These are phyloP conservation scores for Oligia latruncula DNA, from an alignment of 2,888 invertebrate genomes.

Conservation along the genomic window DNA sequence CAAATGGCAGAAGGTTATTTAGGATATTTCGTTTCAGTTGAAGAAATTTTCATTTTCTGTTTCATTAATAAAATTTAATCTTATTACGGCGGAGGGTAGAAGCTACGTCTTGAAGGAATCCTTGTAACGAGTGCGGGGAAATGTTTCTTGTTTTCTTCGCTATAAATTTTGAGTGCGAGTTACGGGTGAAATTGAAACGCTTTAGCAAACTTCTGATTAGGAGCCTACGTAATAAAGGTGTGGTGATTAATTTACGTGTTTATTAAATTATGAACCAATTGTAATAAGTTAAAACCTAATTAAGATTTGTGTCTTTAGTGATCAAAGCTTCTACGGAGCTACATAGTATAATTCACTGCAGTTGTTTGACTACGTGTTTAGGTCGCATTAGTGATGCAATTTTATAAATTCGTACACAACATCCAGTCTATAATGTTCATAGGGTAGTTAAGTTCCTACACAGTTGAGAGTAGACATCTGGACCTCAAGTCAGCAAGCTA, in stretches of 20 bases:
- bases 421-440: background rate
- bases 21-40: slow-evolving; percentile 79
- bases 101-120: slow-evolving; percentile 81
- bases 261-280: background rate
- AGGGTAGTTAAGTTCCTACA: background rate
- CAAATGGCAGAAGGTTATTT: slow-evolving; percentile 83
- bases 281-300: background rate
- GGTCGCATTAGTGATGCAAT: background rate
- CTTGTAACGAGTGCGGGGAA: slow-evolving; percentile 77
- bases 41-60: slow-evolving; percentile 86
- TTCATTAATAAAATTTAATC: slow-evolving; percentile 88
- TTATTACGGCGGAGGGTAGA: slow-evolving; percentile 80
- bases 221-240: slow-evolving; percentile 21
- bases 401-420: background rate
- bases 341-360: background rate
- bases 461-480: slow-evolving; percentile 7
- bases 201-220: slow-evolving; percentile 43
- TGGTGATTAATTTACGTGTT: slow-evolving; percentile 28
- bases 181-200: slow-evolving; percentile 66
- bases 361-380: background rate
- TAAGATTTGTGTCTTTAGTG: background rate
- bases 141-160: slow-evolving; percentile 71
- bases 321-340: background rate
- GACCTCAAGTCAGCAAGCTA: slow-evolving; percentile 15
- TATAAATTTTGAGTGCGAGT: slow-evolving; percentile 71